Evolutionary conservation across 2,888 invertebrate species (phyloP).

Genomic region (Hanleya hanleyi): DNA sequence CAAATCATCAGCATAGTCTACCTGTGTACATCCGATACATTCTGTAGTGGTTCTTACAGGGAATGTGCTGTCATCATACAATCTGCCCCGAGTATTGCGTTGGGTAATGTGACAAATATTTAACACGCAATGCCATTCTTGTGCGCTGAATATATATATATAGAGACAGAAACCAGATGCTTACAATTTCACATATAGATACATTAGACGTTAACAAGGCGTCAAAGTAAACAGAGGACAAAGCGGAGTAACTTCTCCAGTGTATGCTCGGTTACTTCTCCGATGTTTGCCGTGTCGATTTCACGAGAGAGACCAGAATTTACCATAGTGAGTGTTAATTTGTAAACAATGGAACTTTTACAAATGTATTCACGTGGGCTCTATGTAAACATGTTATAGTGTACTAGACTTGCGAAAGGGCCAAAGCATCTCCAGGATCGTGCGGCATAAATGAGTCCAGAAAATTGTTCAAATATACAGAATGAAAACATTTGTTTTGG

Average conservation of each 20-base stretch:
- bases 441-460: neutral
- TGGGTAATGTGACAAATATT: too few relatives aligned
- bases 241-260: neutral
- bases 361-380: slow-evolving; percentile 3
- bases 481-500: too few relatives aligned
- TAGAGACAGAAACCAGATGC: too few relatives aligned
- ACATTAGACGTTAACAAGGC: too few relatives aligned
- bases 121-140: too few relatives aligned
- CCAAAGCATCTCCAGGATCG: neutral
- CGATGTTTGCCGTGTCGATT: neutral
- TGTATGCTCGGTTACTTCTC: neutral
- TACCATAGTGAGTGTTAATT: slow-evolving; percentile 1
- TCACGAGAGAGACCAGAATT: neutral
- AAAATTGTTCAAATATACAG: neutral
- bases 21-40: too few relatives aligned
- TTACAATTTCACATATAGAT: too few relatives aligned
- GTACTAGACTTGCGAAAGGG: neutral
- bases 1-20: too few relatives aligned
- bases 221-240: neutral
- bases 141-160: too few relatives aligned
- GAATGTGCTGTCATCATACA: too few relatives aligned
- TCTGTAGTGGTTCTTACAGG: too few relatives aligned
- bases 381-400: neutral
- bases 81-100: too few relatives aligned
- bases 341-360: neutral